Evolutionary conservation across 2,113 vertebrate species (phyloP).

Genomic region (Glaucomys volans): DNA sequence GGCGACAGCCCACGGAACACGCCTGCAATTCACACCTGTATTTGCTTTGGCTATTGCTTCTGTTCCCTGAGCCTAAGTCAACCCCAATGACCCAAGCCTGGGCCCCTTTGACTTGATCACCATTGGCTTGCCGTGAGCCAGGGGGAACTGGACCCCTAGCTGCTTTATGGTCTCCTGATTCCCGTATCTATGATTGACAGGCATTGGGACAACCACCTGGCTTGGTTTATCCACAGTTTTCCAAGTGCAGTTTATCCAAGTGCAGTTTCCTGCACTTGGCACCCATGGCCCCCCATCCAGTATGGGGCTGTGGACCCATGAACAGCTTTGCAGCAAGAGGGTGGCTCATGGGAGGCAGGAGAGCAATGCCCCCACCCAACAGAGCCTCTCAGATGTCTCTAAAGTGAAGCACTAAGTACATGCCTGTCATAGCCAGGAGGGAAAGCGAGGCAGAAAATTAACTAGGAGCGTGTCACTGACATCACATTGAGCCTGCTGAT

Average conservation of each 20-base stretch:
- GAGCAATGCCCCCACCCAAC: not conserved
- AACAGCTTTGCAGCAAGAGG: not conserved
- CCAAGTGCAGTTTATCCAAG: no score
- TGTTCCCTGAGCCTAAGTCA: not conserved
- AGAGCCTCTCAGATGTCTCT: no score
- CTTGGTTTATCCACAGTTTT: no score
- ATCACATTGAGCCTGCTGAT: not conserved
- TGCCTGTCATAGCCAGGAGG: not conserved
- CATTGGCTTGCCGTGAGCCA: not conserved
- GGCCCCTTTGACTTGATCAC: not conserved
- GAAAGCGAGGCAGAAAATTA: no score
- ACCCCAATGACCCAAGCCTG: not conserved
- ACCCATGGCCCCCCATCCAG: not conserved
- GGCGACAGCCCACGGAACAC: no score
- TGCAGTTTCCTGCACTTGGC: not conserved
- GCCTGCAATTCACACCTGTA: no score
- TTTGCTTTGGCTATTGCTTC: rapidly evolving
- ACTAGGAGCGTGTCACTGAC: not conserved
- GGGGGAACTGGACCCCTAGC: not conserved
- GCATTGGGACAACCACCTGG: no score
- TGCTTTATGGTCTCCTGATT: no score
- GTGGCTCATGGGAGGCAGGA: not conserved
- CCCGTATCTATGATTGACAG: no score
- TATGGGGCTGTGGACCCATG: no score
- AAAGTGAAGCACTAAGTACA: no score